Conservation (phyloP, 2,888 invertebrate species). For the Xanthia togata region DNA sequence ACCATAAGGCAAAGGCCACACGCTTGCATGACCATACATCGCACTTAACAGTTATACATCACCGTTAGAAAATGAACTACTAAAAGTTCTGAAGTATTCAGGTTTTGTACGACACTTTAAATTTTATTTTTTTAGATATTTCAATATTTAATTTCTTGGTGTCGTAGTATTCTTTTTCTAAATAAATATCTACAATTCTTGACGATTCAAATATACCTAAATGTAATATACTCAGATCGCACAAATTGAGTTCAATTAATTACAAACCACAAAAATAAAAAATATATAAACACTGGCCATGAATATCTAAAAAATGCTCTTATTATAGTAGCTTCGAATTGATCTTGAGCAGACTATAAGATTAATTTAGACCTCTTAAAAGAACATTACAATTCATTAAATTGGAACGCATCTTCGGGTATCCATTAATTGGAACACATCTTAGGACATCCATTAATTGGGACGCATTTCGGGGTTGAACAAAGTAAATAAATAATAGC, state of each 20-base stretch:
- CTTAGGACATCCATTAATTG: too few relatives aligned
- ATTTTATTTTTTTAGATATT: neutral
- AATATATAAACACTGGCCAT: too few relatives aligned
- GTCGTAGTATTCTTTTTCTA: slow-evolving; percentile 38
- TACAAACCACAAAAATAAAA: neutral
- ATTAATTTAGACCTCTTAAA: too few relatives aligned
- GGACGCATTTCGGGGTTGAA: neutral
- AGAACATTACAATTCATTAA: too few relatives aligned
- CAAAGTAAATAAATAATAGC: neutral
- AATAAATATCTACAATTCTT: slow-evolving; percentile 47
- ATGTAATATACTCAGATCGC: slow-evolving; percentile 63
- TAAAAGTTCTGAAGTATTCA: neutral
- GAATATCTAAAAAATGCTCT: too few relatives aligned
- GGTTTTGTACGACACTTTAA: slow-evolving; percentile 1
- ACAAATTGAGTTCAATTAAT: slow-evolving; percentile 69
- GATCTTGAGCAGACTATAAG: too few relatives aligned
- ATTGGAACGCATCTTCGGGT: too few relatives aligned
- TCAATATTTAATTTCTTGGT: slow-evolving; percentile 12
- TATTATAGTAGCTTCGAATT: too few relatives aligned
- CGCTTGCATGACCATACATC: slow-evolving; percentile 74
- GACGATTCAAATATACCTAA: slow-evolving; percentile 20
- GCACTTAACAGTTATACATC: slow-evolving; percentile 62
- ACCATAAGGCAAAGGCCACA: slow-evolving; percentile 62
- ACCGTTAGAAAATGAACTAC: slow-evolving; percentile 36
- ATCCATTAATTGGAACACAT: too few relatives aligned